Base-by-base conservation (phyloP, 2,888 invertebrate species). In the Lithophane leautieri region DNA sequence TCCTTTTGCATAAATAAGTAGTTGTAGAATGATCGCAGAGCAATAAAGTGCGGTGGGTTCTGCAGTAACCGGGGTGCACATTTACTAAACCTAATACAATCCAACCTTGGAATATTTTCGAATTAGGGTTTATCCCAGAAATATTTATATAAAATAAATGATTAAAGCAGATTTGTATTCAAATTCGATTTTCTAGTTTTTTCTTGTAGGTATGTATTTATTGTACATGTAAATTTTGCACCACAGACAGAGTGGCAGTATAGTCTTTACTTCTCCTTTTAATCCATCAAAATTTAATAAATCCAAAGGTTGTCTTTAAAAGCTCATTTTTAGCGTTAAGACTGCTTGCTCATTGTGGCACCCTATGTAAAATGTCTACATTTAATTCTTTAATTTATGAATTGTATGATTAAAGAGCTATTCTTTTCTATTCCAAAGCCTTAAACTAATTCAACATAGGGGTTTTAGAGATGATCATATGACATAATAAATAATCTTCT, bases 11-110 rank as follows among this genome's bases (percentile, higher is more conserved):
- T 79, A 79, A 76, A 70, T 61, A 34, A 34, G 34, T 6, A 66
- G 40, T 80, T 82, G 14, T n/a, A 56, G 19, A 73, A 71, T 28
- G 19, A 82, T 58, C 25, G n/a, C 34, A 47, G 12, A 4, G 28
- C 60, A 50, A 70, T 80, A 72, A 84, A 80, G 54, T 76, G 63
- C 8, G 70, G 62, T 52, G 22, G 54, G 22, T 63, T 72, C 54
- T 72, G 63, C 56, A 62, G 60, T 22, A 4, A 56, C 40, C 9
- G 22, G 56, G 42, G 11, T 56, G 50, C 73, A 22, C n/a, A 50
- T 63, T 72, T 56, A 42, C 50, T 34, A 72, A 79, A 3, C 40
- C 11, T 62, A 54, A 22, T 70, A 4, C 40, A 44, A 25, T 54
- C 4, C 4, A 14, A 52, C 9, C 25, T 52, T 16, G 4, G 9